These are phyloP conservation scores for Volucella inflata DNA, from an alignment of 2,888 invertebrate genomes.

Conservation along the genomic window DNA sequence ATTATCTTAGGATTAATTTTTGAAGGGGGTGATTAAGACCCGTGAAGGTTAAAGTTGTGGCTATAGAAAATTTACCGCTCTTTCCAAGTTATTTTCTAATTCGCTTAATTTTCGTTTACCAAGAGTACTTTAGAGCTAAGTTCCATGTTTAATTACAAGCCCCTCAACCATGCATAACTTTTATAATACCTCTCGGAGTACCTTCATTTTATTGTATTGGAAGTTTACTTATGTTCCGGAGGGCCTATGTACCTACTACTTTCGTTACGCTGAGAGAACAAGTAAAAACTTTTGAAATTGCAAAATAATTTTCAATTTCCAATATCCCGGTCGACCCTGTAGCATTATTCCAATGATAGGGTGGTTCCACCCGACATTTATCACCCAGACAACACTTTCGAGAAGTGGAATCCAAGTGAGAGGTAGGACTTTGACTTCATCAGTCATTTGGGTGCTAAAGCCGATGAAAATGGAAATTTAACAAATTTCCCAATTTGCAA, in stretches of 20 bases:
- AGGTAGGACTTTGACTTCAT: conserved; percentile 59
- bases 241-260: not conserved
- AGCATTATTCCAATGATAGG: conserved; percentile 12
- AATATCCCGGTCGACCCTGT: conserved; percentile 41
- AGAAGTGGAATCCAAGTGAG: not conserved
- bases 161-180: not conserved
- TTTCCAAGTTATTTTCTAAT: not conserved
- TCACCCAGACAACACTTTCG: not conserved
- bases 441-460: conserved; percentile 66
- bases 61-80: no score
- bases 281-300: conserved; percentile 65
- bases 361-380: not conserved
- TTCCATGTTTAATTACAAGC: not conserved
- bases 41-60: no score
- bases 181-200: conserved; percentile 1
- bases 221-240: conserved; percentile 26
- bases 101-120: not conserved
- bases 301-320: conserved; percentile 74
- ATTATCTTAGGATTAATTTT: no score
- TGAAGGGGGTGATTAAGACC: no score
- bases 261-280: not conserved
- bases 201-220: conserved; percentile 36
- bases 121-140: not conserved
- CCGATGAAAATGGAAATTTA: conserved; percentile 68
- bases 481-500: conserved; percentile 53